A percentile compares a stretch with the other conserved stretches of the same genome.
phyloP scores from a whole-genome alignment of 2,888 invertebrate species.

The Torymus texanus region DNA sequence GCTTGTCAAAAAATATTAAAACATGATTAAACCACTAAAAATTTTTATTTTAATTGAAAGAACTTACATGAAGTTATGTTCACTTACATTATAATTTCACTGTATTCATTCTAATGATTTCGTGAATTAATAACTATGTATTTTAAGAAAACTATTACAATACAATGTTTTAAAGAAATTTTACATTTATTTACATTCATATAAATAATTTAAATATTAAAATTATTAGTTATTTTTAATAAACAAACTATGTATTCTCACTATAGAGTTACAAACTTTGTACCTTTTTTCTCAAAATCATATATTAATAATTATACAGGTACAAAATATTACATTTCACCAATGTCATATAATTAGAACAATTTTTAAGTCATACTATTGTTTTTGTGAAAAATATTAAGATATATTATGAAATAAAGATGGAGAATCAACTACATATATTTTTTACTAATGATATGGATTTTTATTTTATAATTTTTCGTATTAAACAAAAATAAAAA shows the following conservation, averaged over 20 bases:
- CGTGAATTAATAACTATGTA: too few species aligned
- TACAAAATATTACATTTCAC: too few species aligned
- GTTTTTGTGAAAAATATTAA: too few species aligned
- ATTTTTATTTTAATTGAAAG: constrained; percentile 22
- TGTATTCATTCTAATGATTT: constrained; percentile 6
- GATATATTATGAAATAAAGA: constrained; percentile 2
- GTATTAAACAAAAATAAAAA: constrained; percentile 2
- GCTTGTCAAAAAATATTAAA: too few species aligned
- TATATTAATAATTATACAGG: too few species aligned
- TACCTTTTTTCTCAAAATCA: too few species aligned
- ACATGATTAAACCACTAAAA: constrained; percentile 19
- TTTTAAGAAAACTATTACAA: neutral
- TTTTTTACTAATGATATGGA: neutral
- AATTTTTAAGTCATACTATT: too few species aligned
- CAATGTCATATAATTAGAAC: too few species aligned
- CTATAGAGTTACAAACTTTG: too few species aligned
- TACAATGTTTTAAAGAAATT: neutral
- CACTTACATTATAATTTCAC: constrained; percentile 10
- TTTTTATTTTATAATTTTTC: constrained; percentile 12
- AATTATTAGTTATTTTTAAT: neutral
- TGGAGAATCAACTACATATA: constrained; percentile 5
- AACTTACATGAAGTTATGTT: constrained; percentile 44
- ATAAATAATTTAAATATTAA: neutral
- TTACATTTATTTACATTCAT: constrained; percentile 9
- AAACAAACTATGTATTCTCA: too few species aligned